Evolutionary conservation across 2,888 invertebrate genomes (phyloP).

Genomic region (Allolobophora icterica): DNA sequence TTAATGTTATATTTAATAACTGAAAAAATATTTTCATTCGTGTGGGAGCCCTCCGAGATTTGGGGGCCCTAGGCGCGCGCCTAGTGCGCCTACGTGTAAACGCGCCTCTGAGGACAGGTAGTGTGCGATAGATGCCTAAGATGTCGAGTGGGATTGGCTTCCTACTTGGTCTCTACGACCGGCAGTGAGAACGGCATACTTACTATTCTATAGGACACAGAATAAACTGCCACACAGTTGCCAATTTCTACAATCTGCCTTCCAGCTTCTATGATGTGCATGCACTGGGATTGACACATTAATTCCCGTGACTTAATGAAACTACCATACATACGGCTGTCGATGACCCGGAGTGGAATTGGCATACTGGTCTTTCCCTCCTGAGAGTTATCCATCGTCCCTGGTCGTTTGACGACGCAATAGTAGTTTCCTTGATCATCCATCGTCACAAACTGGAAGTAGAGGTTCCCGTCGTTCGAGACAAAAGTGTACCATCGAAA

Average conservation of each 20-base stretch:
- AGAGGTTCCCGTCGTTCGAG: constrained; percentile 89
- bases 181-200: constrained; percentile 55
- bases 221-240: constrained; percentile 51
- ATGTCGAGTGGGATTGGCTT: constrained; percentile 32
- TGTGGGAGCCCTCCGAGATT: no score
- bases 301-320: no score
- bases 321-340: constrained; percentile 51
- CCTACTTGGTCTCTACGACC: no score
- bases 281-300: no score
- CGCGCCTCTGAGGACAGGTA: no score
- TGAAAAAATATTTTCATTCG: no score
- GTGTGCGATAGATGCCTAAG: no score
- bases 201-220: constrained; percentile 50
- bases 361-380: constrained; percentile 54
- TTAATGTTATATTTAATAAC: no score
- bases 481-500: constrained; percentile 81
- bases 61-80: no score
- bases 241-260: constrained; percentile 53
- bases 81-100: no score
- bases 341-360: constrained; percentile 53
- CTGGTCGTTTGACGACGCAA: constrained; percentile 49
- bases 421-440: constrained; percentile 68
- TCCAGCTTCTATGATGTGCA: no score
- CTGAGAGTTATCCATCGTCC: constrained; percentile 50
- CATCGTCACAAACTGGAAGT: constrained; percentile 89